Base-by-base conservation (phyloP, 2,888 invertebrate species). In the Apeira syringaria region DNA sequence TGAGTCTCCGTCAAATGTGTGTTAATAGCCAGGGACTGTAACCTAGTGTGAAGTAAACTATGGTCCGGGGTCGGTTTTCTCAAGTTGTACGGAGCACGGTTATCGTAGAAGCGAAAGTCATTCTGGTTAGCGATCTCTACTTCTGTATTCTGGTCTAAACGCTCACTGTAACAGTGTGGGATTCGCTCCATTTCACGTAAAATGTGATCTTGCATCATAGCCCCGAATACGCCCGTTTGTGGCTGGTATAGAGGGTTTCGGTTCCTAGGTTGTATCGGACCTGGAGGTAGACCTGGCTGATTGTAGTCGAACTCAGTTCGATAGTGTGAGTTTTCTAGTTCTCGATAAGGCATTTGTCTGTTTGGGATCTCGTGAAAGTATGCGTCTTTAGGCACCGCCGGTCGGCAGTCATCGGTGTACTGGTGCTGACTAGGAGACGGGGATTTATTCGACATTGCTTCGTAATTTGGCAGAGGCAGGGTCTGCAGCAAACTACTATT, bases 341-440 rank as follows among this genome's bases (percentile, higher is more conserved):
- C 53, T 8, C 53, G 49, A 51, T 81, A 87, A 1, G 86, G 84
- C 70, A 82, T 73, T 50, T 86, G 88, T 31, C 90, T 78, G 64
- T 91, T 91, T 0, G 92, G 90, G 22, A 92, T 81, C 41, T 92
- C 92, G 56, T 92, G 92, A 57, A 92, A 92, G 62, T 92, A 92
- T 0, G 92, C 92, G 68, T 92, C 92, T 75, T 92, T 92, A 6
- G 92, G 92, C 35, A 92, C 81, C 61, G 91, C 79, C 0, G 80
- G 50, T 10, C 81, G 64, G 24, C 79, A 54, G 36, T 87, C 83
- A 18, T 68, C 10, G 7, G 68, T 59, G 25, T 72, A 69, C 9
- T 8, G 27, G 27, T 65, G 64, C 24, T 76, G 82, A 0, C 80
- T 80, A 2, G 88, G 84, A 0, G 88, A 80, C 12, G 81, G 85